phyloP scores from a whole-genome alignment of 2,888 invertebrate species.

The Hydrotaea diabolus region DNA sequence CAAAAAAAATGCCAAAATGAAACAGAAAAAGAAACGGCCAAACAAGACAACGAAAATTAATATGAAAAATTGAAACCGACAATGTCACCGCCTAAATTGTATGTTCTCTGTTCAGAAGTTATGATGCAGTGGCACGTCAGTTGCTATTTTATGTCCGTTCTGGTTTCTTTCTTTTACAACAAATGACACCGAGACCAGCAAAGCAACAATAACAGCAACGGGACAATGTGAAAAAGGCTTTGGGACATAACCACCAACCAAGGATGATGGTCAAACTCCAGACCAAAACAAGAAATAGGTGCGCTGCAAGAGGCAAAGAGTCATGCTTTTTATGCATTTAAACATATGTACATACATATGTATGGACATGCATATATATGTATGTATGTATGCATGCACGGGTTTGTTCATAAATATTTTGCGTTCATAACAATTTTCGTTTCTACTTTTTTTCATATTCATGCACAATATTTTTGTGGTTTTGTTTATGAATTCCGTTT shows the following conservation, averaged over 20 bases:
- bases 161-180: slow-evolving; percentile 1
- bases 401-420: slow-evolving; percentile 11
- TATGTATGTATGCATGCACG: too few relatives aligned
- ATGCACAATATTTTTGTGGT: slow-evolving; percentile 50
- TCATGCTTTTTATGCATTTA: slow-evolving; percentile 8
- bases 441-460: slow-evolving; percentile 3
- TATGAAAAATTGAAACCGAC: slow-evolving; percentile 37
- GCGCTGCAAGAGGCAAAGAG: background rate
- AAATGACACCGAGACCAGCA: slow-evolving; percentile 2
- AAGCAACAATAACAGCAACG: background rate
- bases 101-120: slow-evolving; percentile 14
- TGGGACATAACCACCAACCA: slow-evolving; percentile 2
- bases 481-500: slow-evolving; percentile 57
- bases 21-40: background rate
- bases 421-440: slow-evolving; percentile 28
- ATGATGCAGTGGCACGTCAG: slow-evolving; percentile 23
- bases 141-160: slow-evolving; percentile 40
- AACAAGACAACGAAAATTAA: background rate
- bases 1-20: background rate
- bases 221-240: background rate
- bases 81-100: slow-evolving; percentile 50
- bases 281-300: too few relatives aligned
- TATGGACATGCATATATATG: background rate
- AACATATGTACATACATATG: background rate
- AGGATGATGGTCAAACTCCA: slow-evolving; percentile 2